phyloP scores from a whole-genome alignment of 2,888 invertebrate genomes.

The Prosopocoilus inquinatus region DNA sequence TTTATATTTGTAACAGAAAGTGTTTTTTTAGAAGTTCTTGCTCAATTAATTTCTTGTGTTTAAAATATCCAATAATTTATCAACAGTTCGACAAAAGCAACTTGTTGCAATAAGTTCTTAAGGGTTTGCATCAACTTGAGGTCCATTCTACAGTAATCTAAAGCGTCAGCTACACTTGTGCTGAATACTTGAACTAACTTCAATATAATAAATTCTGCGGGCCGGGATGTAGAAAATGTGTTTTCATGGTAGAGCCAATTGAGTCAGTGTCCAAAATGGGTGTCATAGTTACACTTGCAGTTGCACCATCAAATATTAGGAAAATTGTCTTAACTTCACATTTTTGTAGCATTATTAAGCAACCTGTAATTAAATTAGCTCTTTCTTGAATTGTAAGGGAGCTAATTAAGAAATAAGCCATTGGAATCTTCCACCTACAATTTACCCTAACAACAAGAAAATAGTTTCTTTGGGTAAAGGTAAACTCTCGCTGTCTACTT shows the following conservation, averaged over 20 bases:
- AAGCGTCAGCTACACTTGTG: slow-evolving; percentile 26
- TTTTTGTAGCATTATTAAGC: slow-evolving; percentile 7
- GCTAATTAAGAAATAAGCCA: slow-evolving; percentile 18
- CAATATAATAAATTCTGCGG: slow-evolving; percentile 23
- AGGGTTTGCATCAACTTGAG: too few relatives aligned
- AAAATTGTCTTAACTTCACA: slow-evolving; percentile 6
- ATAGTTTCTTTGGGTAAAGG: slow-evolving; percentile 16
- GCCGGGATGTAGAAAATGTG: slow-evolving; percentile 28
- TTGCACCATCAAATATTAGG: slow-evolving; percentile 18
- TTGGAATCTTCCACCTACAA: slow-evolving; percentile 18
- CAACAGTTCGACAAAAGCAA: slow-evolving; percentile 15
- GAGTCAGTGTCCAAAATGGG: too few relatives aligned
- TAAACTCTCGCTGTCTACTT: slow-evolving; percentile 13
- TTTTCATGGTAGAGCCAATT: background rate
- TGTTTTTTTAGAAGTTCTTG: slow-evolving; percentile 14
- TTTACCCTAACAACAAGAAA: slow-evolving; percentile 16
- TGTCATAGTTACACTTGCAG: background rate
- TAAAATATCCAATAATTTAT: slow-evolving; percentile 33
- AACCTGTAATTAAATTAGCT: slow-evolving; percentile 18
- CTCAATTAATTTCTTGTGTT: slow-evolving; percentile 25
- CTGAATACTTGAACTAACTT: slow-evolving; percentile 34
- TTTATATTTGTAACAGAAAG: slow-evolving; percentile 3
- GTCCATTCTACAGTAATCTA: slow-evolving; percentile 9
- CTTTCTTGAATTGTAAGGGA: slow-evolving; percentile 15
- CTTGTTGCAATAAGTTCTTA: too few relatives aligned